Evolutionary conservation across 2,888 invertebrate species (phyloP).

Genomic region (Tubulanus polymorphus): DNA sequence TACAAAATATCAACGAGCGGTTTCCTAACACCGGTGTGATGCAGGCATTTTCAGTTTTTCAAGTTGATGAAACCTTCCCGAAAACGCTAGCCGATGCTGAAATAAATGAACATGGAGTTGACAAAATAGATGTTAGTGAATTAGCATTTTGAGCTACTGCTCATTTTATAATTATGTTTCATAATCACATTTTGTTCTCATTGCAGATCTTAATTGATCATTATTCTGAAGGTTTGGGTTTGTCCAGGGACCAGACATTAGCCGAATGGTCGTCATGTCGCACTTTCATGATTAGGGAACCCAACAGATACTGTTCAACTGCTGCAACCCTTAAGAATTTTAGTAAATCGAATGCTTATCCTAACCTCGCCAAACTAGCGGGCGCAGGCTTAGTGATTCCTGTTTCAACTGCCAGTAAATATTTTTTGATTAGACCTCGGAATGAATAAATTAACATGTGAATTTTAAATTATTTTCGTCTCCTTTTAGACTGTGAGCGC

Average conservation of each 20-base stretch:
- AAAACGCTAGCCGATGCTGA: not conserved
- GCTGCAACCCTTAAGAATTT: not conserved
- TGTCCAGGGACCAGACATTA: not conserved
- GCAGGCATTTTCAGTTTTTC: not conserved
- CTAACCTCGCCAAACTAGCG: not conserved
- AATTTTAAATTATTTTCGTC: no score
- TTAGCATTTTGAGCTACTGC: no score
- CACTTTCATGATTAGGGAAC: not conserved
- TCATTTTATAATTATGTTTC: not conserved
- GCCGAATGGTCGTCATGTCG: not conserved
- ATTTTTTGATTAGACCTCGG: not conserved
- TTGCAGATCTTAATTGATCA: not conserved
- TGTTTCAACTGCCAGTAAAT: not conserved
- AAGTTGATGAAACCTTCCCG: not conserved
- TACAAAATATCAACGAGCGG: not conserved
- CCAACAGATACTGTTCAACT: not conserved
- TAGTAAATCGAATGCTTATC: not conserved
- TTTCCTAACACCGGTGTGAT: not conserved
- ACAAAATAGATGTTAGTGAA: not conserved
- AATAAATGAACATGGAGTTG: not conserved
- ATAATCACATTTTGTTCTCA: not conserved
- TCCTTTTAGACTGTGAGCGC: slow-evolving; percentile 3
- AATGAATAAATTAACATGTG: no score
- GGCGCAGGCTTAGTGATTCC: not conserved
- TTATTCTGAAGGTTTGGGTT: not conserved